Conservation (phyloP, 2,797 vertebrate species). For the Cyclopterus lumpus region DNA sequence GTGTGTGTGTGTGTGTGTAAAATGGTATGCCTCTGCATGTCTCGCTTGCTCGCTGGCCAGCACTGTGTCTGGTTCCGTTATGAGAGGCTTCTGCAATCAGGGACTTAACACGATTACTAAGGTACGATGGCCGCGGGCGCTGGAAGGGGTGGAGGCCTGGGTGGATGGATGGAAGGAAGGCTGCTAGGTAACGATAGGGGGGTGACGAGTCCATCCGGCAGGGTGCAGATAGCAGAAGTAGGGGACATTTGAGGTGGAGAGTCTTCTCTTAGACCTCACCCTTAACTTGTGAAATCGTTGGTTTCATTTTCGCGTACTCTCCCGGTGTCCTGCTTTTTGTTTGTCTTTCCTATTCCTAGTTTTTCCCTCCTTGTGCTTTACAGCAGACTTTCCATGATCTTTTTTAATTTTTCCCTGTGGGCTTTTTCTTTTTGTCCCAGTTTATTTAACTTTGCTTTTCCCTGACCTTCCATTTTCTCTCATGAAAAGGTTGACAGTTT, state of each 20-base stretch:
- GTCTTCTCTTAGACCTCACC: constrained; percentile 41
- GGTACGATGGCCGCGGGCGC: constrained; percentile 29
- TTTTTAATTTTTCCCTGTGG: constrained; percentile 28
- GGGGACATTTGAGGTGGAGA: constrained; percentile 11
- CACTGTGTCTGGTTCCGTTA: constrained; percentile 53
- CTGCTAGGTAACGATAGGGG: constrained; percentile 15
- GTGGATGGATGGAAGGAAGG: constrained; percentile 8
- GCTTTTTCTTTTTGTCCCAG: constrained; percentile 44
- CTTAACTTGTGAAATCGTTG: constrained; percentile 41
- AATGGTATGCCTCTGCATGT: constrained; percentile 15
- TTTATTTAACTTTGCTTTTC: constrained; percentile 40
- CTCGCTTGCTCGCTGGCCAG: constrained; percentile 36
- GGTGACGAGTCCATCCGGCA: constrained; percentile 24
- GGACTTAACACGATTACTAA: constrained; percentile 62
- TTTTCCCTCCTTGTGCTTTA: constrained; percentile 55
- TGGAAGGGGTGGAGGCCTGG: constrained; percentile 24
- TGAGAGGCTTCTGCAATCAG: constrained; percentile 67
- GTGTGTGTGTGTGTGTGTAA: neutral
- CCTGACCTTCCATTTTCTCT: constrained; percentile 34
- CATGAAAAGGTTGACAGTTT: constrained; percentile 29
- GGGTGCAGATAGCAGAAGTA: constrained; percentile 16
- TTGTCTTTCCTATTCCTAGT: neutral
- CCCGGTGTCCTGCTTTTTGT: constrained; percentile 1
- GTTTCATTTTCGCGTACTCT: constrained; percentile 38
- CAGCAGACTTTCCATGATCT: constrained; percentile 29